A percentile compares a stretch with the other conserved stretches of the same genome.
Evolutionary conservation across 35 echinoderm and acorn worm species (phyloP).

Genomic region (Ptychodera flava): DNA sequence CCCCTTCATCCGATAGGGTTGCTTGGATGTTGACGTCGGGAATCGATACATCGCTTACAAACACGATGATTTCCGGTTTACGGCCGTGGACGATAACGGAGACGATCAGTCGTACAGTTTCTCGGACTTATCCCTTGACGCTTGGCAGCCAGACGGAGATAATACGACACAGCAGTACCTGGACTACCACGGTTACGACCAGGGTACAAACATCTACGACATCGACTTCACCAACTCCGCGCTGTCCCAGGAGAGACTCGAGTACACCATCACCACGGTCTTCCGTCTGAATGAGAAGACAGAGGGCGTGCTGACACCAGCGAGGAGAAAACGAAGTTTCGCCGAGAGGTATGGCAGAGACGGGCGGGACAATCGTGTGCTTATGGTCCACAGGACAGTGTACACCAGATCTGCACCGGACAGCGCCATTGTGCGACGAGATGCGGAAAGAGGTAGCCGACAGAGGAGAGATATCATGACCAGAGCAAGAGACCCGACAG

Average conservation of each 20-base stretch:
- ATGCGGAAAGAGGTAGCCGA: neutral
- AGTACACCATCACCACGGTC: conserved; percentile 77
- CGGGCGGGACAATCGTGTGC: neutral
- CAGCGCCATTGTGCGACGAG: too few relatives aligned
- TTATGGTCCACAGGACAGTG: neutral
- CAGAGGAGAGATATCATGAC: neutral
- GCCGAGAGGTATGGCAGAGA: neutral
- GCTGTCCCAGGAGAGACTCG: conserved; percentile 46
- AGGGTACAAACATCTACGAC: neutral
- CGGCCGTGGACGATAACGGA: neutral
- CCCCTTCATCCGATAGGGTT: too few relatives aligned
- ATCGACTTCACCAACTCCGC: conserved; percentile 76
- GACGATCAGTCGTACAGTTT: neutral
- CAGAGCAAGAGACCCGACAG: neutral
- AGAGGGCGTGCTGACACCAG: too few relatives aligned
- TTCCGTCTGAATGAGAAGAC: conserved; percentile 5
- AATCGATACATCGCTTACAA: conserved; percentile 48
- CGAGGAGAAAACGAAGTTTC: neutral
- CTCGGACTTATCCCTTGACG: neutral
- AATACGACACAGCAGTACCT: conserved; percentile 33
- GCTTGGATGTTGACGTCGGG: neutral
- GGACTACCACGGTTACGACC: conserved; percentile 23
- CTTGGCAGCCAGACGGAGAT: conserved; percentile 16
- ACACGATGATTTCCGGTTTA: conserved; percentile 26
- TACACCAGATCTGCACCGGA: neutral